Percentiles rank a stretch among this genome's conserved stretches.
These are phyloP conservation scores for Oenanthe oenanthe DNA, from an alignment of 2,113 vertebrate species.

Conservation along the genomic window DNA sequence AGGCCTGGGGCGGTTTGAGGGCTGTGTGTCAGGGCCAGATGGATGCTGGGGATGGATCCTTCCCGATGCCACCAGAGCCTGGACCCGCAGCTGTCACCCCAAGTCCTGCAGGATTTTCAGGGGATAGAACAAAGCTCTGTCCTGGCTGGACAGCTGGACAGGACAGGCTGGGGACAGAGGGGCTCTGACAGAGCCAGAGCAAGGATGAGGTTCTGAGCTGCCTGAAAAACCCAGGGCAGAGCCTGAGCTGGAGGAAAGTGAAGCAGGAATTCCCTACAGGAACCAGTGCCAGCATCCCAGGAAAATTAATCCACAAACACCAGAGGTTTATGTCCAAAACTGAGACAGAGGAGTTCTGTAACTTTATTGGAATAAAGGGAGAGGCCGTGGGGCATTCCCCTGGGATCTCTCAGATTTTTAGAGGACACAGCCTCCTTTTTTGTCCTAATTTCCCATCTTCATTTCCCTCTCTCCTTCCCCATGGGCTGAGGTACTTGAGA, in stretches of 20 bases:
- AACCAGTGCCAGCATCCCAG: neutral
- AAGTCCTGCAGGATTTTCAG: neutral
- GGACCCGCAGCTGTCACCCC: neutral
- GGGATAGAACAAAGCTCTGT: rapidly evolving
- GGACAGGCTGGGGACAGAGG: neutral
- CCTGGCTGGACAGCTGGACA: neutral
- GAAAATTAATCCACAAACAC: neutral
- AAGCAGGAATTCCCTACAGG: neutral
- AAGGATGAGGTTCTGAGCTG: rapidly evolving
- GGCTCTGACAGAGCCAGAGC: neutral
- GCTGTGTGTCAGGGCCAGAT: rapidly evolving
- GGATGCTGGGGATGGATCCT: neutral
- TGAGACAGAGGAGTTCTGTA: neutral
- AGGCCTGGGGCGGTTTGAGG: neutral
- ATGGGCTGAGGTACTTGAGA: neutral
- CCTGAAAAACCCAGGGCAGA: neutral
- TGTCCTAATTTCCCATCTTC: neutral
- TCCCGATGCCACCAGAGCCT: neutral
- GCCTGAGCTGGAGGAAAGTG: rapidly evolving
- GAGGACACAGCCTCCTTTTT: neutral
- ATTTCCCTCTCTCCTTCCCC: neutral
- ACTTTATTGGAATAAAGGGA: neutral
- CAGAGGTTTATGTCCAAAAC: neutral
- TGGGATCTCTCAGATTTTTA: neutral
- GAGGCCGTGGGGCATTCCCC: neutral